Evolutionary conservation across 2,888 invertebrate species (phyloP).

Genomic region (Alloplasta piceator): DNA sequence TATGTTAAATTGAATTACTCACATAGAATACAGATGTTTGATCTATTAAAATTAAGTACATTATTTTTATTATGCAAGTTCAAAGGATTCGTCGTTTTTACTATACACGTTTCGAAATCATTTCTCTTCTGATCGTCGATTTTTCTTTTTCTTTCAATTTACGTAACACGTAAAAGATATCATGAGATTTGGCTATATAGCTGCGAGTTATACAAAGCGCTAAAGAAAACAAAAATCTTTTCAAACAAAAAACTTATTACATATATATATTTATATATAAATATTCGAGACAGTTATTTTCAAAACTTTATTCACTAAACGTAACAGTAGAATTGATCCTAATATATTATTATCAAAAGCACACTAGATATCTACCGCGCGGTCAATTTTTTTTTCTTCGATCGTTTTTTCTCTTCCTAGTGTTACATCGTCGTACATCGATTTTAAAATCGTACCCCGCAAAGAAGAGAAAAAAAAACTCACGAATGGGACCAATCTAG

Average conservation of each 20-base stretch:
- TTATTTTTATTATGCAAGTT: constrained; percentile 48
- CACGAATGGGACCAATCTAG: constrained; percentile 22
- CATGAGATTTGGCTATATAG: constrained; percentile 33
- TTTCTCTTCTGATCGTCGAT: background rate
- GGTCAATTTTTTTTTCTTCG: constrained; percentile 33
- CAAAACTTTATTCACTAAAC: constrained; percentile 65
- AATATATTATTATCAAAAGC: constrained; percentile 67
- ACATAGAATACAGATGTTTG: constrained; percentile 17
- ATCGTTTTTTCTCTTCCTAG: constrained; percentile 6
- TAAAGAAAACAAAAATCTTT: constrained; percentile 19
- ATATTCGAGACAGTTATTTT: constrained; percentile 59
- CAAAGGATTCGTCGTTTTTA: constrained; percentile 37
- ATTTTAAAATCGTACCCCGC: constrained; percentile 26
- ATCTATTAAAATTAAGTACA: constrained; percentile 49
- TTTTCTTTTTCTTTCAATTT: background rate
- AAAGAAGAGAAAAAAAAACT: background rate
- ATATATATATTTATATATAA: constrained; percentile 23
- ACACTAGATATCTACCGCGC: constrained; percentile 62
- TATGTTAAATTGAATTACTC: constrained; percentile 5
- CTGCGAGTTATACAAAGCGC: constrained; percentile 1
- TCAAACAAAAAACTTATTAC: constrained; percentile 24
- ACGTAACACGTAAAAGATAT: constrained; percentile 13
- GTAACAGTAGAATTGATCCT: constrained; percentile 65
- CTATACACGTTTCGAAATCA: constrained; percentile 43
- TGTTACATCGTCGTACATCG: constrained; percentile 16